Percentiles rank a stretch among this genome's conserved stretches.
These are phyloP conservation scores for Drosophila nikananu DNA, from an alignment of 1,140 invertebrate species.

Conservation along the genomic window DNA sequence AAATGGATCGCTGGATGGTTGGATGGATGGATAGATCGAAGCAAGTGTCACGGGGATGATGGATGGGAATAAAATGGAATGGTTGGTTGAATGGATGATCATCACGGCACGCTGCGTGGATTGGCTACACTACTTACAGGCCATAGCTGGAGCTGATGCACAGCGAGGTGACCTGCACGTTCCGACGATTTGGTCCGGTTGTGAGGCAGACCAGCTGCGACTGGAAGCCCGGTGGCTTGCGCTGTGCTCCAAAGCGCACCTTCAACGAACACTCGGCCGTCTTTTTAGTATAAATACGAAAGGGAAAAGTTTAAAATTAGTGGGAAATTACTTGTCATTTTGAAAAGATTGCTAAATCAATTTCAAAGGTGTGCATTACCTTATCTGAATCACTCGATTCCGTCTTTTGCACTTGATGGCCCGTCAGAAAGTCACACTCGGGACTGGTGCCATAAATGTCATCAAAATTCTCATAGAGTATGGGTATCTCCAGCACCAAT, in stretches of 20 bases:
- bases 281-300: constrained; percentile 55
- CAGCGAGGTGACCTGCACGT: constrained; percentile 94
- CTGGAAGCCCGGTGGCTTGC: constrained; percentile 96
- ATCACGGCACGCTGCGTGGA: neutral
- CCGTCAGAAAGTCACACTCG: constrained; percentile 90
- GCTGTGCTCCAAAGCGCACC: constrained; percentile 91
- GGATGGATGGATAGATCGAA: constrained; percentile 18
- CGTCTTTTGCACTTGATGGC: constrained; percentile 87
- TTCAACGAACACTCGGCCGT: constrained; percentile 87
- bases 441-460: constrained; percentile 92
- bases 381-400: constrained; percentile 87
- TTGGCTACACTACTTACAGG: constrained; percentile 90
- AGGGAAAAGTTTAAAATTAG: neutral
- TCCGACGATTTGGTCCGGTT: constrained; percentile 91
- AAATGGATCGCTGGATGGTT: constrained; percentile 32
- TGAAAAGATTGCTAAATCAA: neutral
- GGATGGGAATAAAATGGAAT: constrained; percentile 6
- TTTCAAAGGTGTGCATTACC: constrained; percentile 50
- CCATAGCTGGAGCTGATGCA: constrained; percentile 98
- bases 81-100: constrained; percentile 22
- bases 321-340: neutral
- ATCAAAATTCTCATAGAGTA: constrained; percentile 93
- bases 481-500: constrained; percentile 94
- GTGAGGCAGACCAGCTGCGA: constrained; percentile 97
- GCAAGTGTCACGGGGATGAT: constrained; percentile 27